These are phyloP conservation scores for Azemiops feae DNA, from an alignment of 2,113 vertebrate species.

Conservation along the genomic window DNA sequence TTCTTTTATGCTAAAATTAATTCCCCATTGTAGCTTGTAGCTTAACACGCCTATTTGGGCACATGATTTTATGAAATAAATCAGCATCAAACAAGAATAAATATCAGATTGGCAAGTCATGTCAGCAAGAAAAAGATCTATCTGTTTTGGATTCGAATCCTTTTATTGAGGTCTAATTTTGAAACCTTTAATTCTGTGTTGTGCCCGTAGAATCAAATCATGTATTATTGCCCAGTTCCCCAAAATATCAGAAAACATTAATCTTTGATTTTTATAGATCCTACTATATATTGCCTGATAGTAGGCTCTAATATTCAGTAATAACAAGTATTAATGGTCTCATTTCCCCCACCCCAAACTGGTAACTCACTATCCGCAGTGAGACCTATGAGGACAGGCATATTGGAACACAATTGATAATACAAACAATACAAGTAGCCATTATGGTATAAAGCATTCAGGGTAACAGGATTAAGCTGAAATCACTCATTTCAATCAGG, in stretches of 20 bases:
- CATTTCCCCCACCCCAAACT: neutral
- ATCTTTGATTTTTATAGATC: neutral
- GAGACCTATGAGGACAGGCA: neutral
- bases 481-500: neutral
- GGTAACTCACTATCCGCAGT: neutral
- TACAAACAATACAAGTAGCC: neutral
- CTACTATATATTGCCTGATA: neutral
- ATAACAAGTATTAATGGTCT: neutral
- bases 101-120: neutral
- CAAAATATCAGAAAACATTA: neutral
- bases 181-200: neutral
- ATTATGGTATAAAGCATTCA: neutral
- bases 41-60: neutral
- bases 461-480: neutral
- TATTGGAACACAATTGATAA: neutral
- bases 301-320: neutral
- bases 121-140: neutral
- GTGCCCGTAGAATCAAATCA: neutral
- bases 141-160: neutral
- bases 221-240: neutral
- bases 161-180: neutral
- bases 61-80: neutral
- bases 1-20: neutral
- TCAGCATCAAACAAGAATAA: neutral
- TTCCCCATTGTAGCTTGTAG: neutral